Evolutionary conservation across 2,113 vertebrate genomes (phyloP), one percentile per base, ranked within the genome.

Genomic region (Pollimyrus isidori): DNA sequence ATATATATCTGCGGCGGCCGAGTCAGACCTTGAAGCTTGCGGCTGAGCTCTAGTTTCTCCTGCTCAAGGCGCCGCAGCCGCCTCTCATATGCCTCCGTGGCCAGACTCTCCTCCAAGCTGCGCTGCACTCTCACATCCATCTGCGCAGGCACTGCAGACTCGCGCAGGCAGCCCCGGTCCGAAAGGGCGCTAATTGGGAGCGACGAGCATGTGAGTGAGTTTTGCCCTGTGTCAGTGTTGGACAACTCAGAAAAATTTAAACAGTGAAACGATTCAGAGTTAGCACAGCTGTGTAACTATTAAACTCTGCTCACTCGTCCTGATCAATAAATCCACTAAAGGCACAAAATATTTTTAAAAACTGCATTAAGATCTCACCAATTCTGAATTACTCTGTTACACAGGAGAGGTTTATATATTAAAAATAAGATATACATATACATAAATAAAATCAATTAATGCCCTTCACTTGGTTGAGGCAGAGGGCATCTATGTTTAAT

Each of bases 61-160:
- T 99, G 98, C 90, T 99, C 98, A 56, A 99, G 95, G 7, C 98
- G 97, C 30, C 97, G 96, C 92, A 99, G 98, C 93, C 98, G 96
- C 91, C 98, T 96, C 93, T 99, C 98, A 56, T 99, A 99, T 86
- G 98, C 98, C 94, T 99, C 98, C 0, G 97, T 96, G 45, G 97
- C 97, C 93, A 99, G 95, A 92, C 96, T 98, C 90, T 99, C 97
- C 90, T 99, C 97, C 90, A 98, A 93, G 88, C 97, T 95, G 89
- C 97, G 96, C 93, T 98, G 97, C 86, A 98, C 95, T n/a, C 92
- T 96, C 62, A 93, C 93, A 92, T 99, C 98, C 82, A 98, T 90
- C 87, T 97, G 95, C 62, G 96, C 93, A 49, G 95, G 95, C 17
- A 95, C 97, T 15, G 94, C 93, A 89, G 95, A 95, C 88, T 97